Percentiles rank a stretch among this genome's conserved stretches.
Conservation (phyloP, 2,113 vertebrate genomes). For the Mystacornis crossleyi region DNA sequence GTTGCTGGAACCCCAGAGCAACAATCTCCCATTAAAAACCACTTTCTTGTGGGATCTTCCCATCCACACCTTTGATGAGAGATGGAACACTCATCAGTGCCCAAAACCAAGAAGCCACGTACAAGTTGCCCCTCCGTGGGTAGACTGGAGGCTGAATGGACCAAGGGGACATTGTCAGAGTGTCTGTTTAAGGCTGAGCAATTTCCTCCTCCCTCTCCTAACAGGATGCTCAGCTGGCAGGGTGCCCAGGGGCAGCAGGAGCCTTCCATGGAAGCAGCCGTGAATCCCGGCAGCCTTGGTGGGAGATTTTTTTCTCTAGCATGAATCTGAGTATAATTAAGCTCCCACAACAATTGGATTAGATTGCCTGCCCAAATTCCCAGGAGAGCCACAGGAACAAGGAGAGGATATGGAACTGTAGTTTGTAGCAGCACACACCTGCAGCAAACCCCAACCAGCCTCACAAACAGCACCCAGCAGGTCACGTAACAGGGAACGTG, state of each 20-base stretch:
- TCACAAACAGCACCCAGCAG: not conserved
- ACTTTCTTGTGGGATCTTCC: not conserved
- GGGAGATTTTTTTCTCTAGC: not conserved
- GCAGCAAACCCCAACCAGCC: not conserved
- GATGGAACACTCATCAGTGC: not conserved
- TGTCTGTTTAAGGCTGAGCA: not conserved
- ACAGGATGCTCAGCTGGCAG: not conserved
- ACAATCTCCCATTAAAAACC: not conserved
- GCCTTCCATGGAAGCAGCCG: not conserved
- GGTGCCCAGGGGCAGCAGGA: not conserved
- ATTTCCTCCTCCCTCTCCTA: not conserved
- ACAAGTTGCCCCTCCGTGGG: not conserved
- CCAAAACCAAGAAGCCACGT: not conserved
- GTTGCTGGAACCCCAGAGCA: too few species aligned
- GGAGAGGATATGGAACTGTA: not conserved
- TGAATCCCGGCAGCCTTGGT: accelerated
- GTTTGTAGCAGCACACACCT: not conserved
- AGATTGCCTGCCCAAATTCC: not conserved
- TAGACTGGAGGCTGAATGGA: not conserved
- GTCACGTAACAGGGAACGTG: accelerated
- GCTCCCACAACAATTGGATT: not conserved
- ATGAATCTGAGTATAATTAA: not conserved
- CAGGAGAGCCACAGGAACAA: not conserved
- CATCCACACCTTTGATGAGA: not conserved
- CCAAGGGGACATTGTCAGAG: not conserved